Evolutionary conservation across 2,888 invertebrate genomes (phyloP).

Genomic region (Physocephala rufipes): DNA sequence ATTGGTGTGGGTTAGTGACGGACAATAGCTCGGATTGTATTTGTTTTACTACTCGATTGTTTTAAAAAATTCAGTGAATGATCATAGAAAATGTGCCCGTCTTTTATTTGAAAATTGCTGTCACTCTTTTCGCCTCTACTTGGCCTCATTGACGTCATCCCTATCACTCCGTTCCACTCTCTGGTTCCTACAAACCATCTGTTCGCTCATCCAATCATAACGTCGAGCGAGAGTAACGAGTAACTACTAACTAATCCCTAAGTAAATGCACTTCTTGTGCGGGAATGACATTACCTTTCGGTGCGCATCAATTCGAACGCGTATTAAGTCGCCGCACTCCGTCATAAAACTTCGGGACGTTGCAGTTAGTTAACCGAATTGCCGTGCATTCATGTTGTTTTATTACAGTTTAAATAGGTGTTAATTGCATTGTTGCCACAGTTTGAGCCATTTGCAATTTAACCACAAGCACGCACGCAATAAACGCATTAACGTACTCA

Average conservation of each 20-base stretch:
- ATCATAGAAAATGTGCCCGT: no score
- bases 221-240: constrained; percentile 1
- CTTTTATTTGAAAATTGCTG: no score
- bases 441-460: neutral
- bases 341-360: neutral
- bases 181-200: no score
- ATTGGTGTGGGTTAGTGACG: neutral
- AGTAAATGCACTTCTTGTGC: neutral
- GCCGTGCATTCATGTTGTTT: neutral
- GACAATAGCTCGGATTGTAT: neutral
- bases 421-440: constrained; percentile 15
- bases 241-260: no score
- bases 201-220: constrained; percentile 4
- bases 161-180: no score
- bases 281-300: neutral
- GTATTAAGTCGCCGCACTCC: no score
- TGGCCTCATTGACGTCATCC: neutral
- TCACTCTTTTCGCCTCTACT: neutral
- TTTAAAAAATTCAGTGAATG: no score
- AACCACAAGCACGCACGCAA: neutral
- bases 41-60: no score
- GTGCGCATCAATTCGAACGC: neutral
- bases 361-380: no score
- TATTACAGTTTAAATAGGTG: constrained; percentile 21
- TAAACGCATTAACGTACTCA: no score